These are phyloP conservation scores for Epirrita christyi DNA, from an alignment of 2,888 invertebrate species.

Conservation along the genomic window DNA sequence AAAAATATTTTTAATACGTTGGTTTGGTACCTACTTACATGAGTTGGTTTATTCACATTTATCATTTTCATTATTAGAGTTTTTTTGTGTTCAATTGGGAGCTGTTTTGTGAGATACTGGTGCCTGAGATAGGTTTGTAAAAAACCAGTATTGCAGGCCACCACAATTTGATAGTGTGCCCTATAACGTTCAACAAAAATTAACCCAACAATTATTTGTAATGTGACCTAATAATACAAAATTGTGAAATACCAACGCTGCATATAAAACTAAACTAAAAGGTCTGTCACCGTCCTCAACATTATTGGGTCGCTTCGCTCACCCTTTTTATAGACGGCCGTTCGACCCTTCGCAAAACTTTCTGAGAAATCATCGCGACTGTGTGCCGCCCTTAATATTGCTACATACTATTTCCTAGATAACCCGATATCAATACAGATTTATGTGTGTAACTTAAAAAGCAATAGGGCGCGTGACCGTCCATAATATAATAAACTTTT, in stretches of 20 bases:
- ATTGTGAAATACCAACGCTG: not conserved
- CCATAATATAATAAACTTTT: slow-evolving; percentile 36
- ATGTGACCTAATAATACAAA: too few species aligned
- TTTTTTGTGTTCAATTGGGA: too few species aligned
- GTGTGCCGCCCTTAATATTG: slow-evolving; percentile 64
- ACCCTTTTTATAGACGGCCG: slow-evolving; percentile 73
- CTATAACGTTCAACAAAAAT: too few species aligned
- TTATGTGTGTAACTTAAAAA: slow-evolving; percentile 48
- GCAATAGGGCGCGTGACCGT: slow-evolving; percentile 45
- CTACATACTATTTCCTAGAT: slow-evolving; percentile 61
- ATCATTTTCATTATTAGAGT: too few species aligned
- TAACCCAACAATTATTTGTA: too few species aligned
- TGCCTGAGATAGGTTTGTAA: too few species aligned
- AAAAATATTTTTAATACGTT: too few species aligned
- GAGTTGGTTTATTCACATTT: too few species aligned
- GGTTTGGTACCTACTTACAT: too few species aligned
- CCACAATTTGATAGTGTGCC: too few species aligned
- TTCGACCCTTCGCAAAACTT: slow-evolving; percentile 67
- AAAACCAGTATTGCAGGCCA: too few species aligned
- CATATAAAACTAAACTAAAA: slow-evolving; percentile 24
- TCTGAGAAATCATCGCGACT: slow-evolving; percentile 68
- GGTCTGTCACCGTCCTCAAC: slow-evolving; percentile 55
- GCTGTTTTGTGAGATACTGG: too few species aligned
- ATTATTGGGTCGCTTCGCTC: slow-evolving; percentile 62
- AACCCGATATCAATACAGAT: slow-evolving; percentile 48